Base-by-base conservation (phyloP, 1,140 invertebrate genomes). In the Drosophila triauraria region DNA sequence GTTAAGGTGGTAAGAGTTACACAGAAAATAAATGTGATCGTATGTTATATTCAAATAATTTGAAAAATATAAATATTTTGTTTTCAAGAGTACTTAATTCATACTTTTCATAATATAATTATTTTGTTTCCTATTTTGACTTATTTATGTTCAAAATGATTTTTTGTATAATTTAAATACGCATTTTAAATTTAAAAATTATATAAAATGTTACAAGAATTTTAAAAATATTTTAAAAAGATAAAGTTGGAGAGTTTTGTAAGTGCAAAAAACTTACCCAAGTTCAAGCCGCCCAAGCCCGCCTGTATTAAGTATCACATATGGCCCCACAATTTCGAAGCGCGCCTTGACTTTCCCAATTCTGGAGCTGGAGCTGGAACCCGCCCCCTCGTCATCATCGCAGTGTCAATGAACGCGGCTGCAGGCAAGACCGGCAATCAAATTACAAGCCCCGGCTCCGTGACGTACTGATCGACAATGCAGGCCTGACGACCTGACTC, bases 391-490 rank as follows among this genome's bases (percentile, higher is more conserved):
- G 72, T 84, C 61, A 70, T 83, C 68, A 57, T 46, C 42, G 53
- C 50, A 25, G 71, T 61, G 72, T 79, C 84, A 87, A 87, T 80
- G 81, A 87, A 85, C 85, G 77, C 46, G 47, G 48, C 59, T 47
- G 30, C 65, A 44, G 46, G 30, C 62, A 64, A 53, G 47, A 59
- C 54, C 54, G 51, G 54, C 35, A 51, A 42, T 40, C 35, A n/a
- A 57, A 57, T 57, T 42, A 58, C 38, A 38, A 35, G 53, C 69
- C 44, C 35, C 64, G 63, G 56, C 82, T 68, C 62, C 61, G 78
- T 78, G 50, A 61, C 67, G 67, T 58, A 72, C 56, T 35, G 69
- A 56, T 67, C 58, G 38, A 40, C 71, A 57, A 69, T 63, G 59
- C 48, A 59, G 35, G 70, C 46, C 57, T 35, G 38, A 27, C 50